Percentiles rank a stretch among this genome's conserved stretches.
These are phyloP conservation scores for Anguilla pacifica DNA, from an alignment of 2,797 vertebrate species.

Conservation along the genomic window DNA sequence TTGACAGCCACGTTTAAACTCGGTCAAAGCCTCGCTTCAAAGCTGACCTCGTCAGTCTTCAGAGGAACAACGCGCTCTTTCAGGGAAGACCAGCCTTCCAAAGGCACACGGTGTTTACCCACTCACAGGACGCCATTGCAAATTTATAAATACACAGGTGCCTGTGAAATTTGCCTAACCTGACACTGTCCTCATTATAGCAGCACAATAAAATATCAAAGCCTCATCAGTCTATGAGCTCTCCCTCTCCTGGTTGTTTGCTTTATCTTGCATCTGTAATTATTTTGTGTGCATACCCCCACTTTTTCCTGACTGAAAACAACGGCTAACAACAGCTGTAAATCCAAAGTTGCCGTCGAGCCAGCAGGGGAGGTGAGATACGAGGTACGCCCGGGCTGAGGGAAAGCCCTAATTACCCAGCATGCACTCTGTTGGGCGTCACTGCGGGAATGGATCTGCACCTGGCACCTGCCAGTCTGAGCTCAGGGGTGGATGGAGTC, in stretches of 20 bases:
- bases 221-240: neutral
- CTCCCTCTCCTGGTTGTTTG: neutral
- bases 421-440: neutral
- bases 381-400: neutral
- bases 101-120: no score
- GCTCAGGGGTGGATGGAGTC: neutral
- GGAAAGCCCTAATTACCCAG: slow-evolving; percentile 4
- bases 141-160: no score
- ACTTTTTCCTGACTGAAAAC: neutral
- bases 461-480: slow-evolving; percentile 3
- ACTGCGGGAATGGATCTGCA: neutral
- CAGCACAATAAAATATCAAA: neutral
- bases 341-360: neutral
- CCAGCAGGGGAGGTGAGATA: neutral
- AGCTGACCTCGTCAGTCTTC: neutral
- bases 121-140: no score
- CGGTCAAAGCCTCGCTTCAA: neutral
- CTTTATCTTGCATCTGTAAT: neutral
- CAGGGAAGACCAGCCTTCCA: no score
- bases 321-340: neutral
- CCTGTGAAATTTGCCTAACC: neutral
- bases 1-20: slow-evolving; percentile 2
- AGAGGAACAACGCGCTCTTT: neutral
- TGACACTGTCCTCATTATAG: neutral
- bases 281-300: neutral